Conservation (phyloP, 2,113 vertebrate species). For the Entelurus aequoreus region DNA sequence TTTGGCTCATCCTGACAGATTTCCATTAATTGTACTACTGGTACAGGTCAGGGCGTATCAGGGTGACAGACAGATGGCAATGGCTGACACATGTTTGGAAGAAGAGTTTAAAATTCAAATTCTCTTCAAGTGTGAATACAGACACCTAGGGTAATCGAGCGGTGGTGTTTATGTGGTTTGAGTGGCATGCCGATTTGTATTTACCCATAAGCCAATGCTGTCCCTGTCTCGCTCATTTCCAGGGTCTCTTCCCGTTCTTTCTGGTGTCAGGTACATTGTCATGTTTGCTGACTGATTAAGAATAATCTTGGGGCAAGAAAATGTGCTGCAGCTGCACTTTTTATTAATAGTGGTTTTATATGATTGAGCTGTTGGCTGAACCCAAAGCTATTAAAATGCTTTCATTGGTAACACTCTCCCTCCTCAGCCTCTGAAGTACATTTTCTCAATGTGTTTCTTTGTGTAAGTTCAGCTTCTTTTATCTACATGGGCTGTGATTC, state of each 20-base stretch:
- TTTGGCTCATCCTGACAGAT: conserved; percentile 58
- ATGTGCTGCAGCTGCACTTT: conserved; percentile 17
- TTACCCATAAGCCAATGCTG: conserved; percentile 54
- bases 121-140: conserved; percentile 55
- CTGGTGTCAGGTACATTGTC: conserved; percentile 36
- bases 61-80: conserved; percentile 60
- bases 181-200: conserved; percentile 34
- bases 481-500: conserved; percentile 49
- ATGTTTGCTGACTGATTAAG: conserved; percentile 53
- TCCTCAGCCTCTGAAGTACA: conserved; percentile 29
- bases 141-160: conserved; percentile 63
- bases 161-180: conserved; percentile 29
- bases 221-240: conserved; percentile 41
- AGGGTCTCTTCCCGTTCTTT: conserved; percentile 25
- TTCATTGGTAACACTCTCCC: conserved; percentile 47
- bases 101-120: conserved; percentile 63
- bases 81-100: conserved; percentile 58
- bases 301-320: conserved; percentile 17
- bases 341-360: conserved; percentile 44
- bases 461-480: conserved; percentile 54
- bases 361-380: conserved; percentile 47
- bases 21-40: conserved; percentile 58
- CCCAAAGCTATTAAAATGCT: conserved; percentile 49
- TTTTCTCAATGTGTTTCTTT: conserved; percentile 50
- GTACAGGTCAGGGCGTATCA: conserved; percentile 50